phyloP scores from a whole-genome alignment of 2,888 invertebrate species.

The Anthophora plumipes region DNA sequence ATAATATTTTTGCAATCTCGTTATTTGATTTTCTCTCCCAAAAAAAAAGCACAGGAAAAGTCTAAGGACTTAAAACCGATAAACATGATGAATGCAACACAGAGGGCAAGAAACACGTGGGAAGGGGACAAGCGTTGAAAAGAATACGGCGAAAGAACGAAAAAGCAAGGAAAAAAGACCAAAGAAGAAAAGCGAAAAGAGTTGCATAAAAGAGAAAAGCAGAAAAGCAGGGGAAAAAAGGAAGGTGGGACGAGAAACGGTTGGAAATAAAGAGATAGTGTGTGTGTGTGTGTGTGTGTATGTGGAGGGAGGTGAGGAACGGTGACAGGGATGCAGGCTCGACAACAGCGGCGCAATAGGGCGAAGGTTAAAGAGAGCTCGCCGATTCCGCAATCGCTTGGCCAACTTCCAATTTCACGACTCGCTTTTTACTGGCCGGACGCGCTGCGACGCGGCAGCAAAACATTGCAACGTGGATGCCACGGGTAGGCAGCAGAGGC shows the following conservation, averaged over 20 bases:
- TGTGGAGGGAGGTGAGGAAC: slow-evolving; percentile 21
- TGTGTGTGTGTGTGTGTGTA: too few relatives aligned
- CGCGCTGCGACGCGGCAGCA: slow-evolving; percentile 67
- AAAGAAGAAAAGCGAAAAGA: not conserved
- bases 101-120: too few relatives aligned
- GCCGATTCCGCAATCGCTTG: slow-evolving; percentile 81
- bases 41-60: too few relatives aligned
- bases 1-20: too few relatives aligned
- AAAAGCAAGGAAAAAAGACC: too few relatives aligned
- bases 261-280: not conserved
- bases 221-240: not conserved
- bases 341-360: slow-evolving; percentile 48
- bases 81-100: too few relatives aligned
- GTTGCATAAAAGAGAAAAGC: not conserved
- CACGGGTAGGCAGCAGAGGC: slow-evolving; percentile 4
- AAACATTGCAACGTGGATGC: slow-evolving; percentile 59
- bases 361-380: slow-evolving; percentile 66
- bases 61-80: too few relatives aligned
- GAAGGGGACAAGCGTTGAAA: not conserved
- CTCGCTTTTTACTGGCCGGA: slow-evolving; percentile 76
- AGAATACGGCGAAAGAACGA: not conserved
- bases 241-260: not conserved
- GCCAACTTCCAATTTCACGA: slow-evolving; percentile 80
- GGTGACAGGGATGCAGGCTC: slow-evolving; percentile 41
- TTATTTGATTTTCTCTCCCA: too few relatives aligned